Conservation (phyloP, 35 echinoderm and acorn worm genomes). For the Hemicentrotus pulcherrimus region DNA sequence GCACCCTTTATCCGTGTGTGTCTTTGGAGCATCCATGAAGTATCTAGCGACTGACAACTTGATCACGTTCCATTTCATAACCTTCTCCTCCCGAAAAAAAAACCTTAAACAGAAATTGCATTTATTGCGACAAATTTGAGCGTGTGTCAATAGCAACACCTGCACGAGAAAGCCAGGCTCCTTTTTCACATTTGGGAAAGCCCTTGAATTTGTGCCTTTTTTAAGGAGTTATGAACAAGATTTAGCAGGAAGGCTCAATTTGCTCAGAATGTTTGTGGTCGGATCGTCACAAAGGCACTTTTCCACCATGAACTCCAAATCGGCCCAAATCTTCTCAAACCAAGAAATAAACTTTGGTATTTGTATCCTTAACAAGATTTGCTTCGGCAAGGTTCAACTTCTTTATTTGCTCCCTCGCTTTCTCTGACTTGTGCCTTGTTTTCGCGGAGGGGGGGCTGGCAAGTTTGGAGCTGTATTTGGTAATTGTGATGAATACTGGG, state of each 20-base stretch:
- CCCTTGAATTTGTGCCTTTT: constrained; percentile 5
- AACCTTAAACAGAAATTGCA: not conserved
- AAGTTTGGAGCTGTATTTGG: not conserved
- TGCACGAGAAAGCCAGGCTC: not conserved
- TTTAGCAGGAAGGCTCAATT: not conserved
- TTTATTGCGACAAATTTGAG: not conserved
- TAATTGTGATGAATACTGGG: constrained; percentile 39
- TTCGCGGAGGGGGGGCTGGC: not conserved
- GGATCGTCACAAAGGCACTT: not conserved
- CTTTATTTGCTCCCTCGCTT: not conserved
- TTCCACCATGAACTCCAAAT: constrained; percentile 22
- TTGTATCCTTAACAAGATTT: constrained; percentile 46
- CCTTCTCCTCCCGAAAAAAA: not conserved
- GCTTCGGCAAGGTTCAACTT: not conserved
- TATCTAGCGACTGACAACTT: not conserved
- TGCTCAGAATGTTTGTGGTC: constrained; percentile 8
- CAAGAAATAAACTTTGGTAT: constrained; percentile 45
- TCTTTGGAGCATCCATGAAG: not conserved
- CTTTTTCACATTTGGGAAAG: not conserved
- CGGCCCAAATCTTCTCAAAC: constrained; percentile 22
- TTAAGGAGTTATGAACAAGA: not conserved
- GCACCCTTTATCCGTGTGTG: not conserved
- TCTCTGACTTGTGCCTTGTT: not conserved
- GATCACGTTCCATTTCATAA: not conserved
- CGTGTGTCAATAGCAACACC: not conserved